Evolutionary conservation across 2,797 vertebrate species (phyloP), one percentile per base, ranked within the genome.

Genomic region (Discoglossus pictus): DNA sequence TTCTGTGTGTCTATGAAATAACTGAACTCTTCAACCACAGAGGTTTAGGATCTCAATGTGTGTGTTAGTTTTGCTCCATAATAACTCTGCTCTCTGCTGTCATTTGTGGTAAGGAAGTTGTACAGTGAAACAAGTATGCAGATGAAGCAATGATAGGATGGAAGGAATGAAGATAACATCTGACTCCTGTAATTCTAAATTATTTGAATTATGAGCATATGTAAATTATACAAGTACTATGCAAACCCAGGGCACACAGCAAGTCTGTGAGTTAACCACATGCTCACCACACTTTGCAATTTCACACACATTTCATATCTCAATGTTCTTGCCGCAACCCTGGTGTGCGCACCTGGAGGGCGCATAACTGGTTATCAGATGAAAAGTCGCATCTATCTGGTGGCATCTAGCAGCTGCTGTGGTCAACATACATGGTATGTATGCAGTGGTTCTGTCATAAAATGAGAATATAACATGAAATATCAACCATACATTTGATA

Each of bases 291-390:
- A 71, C 53, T 36, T 21, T 10, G 13, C 52, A 20, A 20, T 51
- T 71, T 71, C 68, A 71, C 68, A 71, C 56, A 36, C 53, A 36
- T 64, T 16, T 56, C n/a, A 23, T 56, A 59, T 64, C 47, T 5
- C 13, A n/a, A 36, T 50, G 48, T 53, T 24, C 38, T 59, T 21
- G 55, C 55, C 39, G 18, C 55, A 34, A 40, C 25, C 39, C 52
- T 55, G 43, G 23, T 58, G 25, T 18, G 61, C 44, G 52, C 68
- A 71, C 68, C 68, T 71, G 68, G 61, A 64, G 53, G 61, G 59
- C 50, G 36, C 53, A 13, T 18, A 36, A 4, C 36, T 40, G 12
- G 44, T 52, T 56, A 71, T 71, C 68, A 71, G 68, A 71, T 71
- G 55, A 71, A 58, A 44, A 52, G 44, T 20, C 38, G 52, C 68